A percentile compares a stretch with the other conserved stretches of the same genome.
Conservation (phyloP, 2,113 vertebrate species). For the Ginglymostoma cirratum region DNA sequence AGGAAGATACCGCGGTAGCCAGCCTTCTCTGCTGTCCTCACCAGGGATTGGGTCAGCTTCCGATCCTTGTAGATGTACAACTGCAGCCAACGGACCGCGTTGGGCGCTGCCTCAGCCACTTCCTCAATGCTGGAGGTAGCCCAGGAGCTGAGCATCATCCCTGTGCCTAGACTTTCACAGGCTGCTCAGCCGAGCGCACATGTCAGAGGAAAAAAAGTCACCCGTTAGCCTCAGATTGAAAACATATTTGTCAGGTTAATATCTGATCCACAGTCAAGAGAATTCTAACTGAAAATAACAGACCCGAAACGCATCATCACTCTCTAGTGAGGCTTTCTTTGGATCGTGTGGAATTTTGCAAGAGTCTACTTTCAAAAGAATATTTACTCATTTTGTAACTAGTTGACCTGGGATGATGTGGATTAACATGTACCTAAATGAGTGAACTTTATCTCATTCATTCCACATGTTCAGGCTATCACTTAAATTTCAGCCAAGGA, state of each 20-base stretch:
- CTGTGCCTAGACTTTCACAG: slow-evolving; percentile 67
- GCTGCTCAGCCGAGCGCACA: slow-evolving; percentile 53
- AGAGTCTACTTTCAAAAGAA: not conserved
- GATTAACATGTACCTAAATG: not conserved
- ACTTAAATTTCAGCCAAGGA: not conserved
- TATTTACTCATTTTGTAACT: not conserved
- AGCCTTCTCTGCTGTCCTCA: slow-evolving; percentile 68
- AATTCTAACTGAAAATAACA: not conserved
- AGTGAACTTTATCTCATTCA: not conserved
- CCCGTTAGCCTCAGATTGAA: not conserved
- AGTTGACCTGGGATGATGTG: not conserved
- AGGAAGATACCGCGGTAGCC: slow-evolving; percentile 84
- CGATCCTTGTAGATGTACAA: slow-evolving; percentile 89
- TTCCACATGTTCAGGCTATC: not conserved
- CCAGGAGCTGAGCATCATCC: slow-evolving; percentile 97
- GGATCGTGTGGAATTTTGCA: not conserved
- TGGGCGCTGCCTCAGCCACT: slow-evolving; percentile 61
- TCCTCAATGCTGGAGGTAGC: slow-evolving; percentile 89
- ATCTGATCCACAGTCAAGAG: no score
- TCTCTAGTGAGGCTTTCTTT: not conserved
- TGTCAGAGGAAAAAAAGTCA: not conserved
- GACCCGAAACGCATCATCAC: not conserved
- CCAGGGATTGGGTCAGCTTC: slow-evolving; percentile 69
- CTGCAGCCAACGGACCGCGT: slow-evolving; percentile 70
- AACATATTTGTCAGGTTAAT: no score